These are phyloP conservation scores for Melanotaenia parkinsoni DNA, from an alignment of 2,797 vertebrate genomes.

Conservation along the genomic window DNA sequence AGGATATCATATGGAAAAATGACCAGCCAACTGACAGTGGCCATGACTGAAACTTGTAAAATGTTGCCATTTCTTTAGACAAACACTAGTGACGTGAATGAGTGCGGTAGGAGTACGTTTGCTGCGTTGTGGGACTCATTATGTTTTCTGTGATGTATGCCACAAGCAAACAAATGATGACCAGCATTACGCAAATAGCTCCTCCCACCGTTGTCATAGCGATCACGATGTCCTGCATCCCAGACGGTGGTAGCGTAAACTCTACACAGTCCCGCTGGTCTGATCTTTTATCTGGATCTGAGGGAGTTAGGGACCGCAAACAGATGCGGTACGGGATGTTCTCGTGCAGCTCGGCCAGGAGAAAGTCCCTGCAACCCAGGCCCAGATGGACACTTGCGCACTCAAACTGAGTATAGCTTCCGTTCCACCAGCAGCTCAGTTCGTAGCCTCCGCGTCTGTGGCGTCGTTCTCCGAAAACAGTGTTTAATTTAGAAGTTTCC, in stretches of 20 bases:
- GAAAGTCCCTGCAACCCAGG: conserved; percentile 89
- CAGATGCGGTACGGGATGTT: conserved; percentile 94
- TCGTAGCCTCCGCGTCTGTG: conserved; percentile 82
- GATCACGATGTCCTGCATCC: conserved; percentile 96
- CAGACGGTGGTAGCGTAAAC: conserved; percentile 88
- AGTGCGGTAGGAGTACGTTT: conserved; percentile 74
- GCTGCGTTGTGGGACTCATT: conserved; percentile 87
- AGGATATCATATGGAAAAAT: conserved; percentile 28
- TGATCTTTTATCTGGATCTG: conserved; percentile 65
- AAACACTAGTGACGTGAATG: conserved; percentile 71
- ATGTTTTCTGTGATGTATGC: conserved; percentile 98
- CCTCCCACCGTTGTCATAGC: conserved; percentile 98
- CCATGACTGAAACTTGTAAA: conserved; percentile 23
- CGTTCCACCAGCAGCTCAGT: conserved; percentile 96
- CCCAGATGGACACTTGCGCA: conserved; percentile 91
- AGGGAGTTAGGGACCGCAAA: conserved; percentile 77
- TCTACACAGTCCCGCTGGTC: conserved; percentile 88
- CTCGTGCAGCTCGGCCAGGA: conserved; percentile 91
- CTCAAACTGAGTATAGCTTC: conserved; percentile 93
- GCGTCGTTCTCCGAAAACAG: conserved; percentile 73
- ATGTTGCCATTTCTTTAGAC: conserved; percentile 3
- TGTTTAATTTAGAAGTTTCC: conserved; percentile 21
- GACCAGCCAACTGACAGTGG: conserved; percentile 7
- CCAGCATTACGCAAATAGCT: conserved; percentile 98
- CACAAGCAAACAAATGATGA: conserved; percentile 97